Conservation (phyloP, 2,888 invertebrate species). For the Andrena camellia region DNA sequence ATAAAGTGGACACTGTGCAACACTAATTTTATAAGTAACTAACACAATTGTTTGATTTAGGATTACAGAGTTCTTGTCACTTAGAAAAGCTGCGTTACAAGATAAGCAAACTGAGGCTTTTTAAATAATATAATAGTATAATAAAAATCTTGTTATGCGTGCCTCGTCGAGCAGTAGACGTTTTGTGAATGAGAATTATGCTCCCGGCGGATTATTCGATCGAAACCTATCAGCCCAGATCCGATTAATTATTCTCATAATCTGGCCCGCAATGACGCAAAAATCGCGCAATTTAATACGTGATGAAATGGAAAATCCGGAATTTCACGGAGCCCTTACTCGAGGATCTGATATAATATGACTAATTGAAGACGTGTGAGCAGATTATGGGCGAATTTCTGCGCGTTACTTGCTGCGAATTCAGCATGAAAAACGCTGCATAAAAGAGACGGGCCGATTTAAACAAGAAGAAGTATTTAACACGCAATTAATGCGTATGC, state of each 20-base stretch:
- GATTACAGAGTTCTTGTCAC: too few species aligned
- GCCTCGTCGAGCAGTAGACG: background rate
- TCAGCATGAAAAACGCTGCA: background rate
- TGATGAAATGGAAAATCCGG: conserved; percentile 2
- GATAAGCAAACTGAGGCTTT: too few species aligned
- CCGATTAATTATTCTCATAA: conserved; percentile 12
- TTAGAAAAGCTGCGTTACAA: background rate
- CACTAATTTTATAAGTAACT: too few species aligned
- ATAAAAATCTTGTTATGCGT: background rate
- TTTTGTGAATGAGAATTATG: conserved; percentile 1
- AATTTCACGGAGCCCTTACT: background rate
- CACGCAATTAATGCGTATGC: background rate
- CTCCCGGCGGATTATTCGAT: background rate
- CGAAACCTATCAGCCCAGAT: conserved; percentile 1
- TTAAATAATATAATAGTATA: background rate
- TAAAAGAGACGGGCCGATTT: background rate
- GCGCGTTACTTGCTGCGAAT: background rate
- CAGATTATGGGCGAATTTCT: background rate
- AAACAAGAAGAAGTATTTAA: background rate
- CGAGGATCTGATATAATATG: background rate
- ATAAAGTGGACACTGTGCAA: too few species aligned
- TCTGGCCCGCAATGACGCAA: background rate
- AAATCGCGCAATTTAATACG: conserved; percentile 4
- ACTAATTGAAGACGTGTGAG: background rate
- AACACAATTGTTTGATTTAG: too few species aligned